phyloP scores from a whole-genome alignment of 2,797 vertebrate genomes.

The Sebastes steindachneri region DNA sequence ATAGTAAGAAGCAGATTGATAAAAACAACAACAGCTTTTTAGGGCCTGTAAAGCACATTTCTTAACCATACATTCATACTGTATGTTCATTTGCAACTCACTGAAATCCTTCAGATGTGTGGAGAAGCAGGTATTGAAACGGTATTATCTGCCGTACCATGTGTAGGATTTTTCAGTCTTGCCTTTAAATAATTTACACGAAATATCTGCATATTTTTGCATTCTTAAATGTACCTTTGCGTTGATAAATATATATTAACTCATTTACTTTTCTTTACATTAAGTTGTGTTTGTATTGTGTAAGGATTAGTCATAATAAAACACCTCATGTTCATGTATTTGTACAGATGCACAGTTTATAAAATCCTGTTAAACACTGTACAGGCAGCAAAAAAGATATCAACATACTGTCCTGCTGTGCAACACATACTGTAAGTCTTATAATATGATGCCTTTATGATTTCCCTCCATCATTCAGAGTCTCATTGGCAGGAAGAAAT shows the following conservation, averaged over 20 bases:
- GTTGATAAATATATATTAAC: not conserved
- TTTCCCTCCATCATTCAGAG: constrained; percentile 22
- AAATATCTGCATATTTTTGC: constrained; percentile 18
- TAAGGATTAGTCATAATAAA: constrained; percentile 17
- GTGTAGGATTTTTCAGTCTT: not conserved
- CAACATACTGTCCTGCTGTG: constrained; percentile 3
- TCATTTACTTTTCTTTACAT: constrained; percentile 10
- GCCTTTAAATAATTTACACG: constrained; percentile 28
- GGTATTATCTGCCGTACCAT: not conserved
- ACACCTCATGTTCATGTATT: constrained; percentile 18
- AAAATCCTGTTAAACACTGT: constrained; percentile 18
- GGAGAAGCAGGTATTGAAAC: not conserved
- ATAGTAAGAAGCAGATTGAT: not conserved
- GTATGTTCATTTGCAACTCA: not conserved
- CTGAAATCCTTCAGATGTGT: not conserved
- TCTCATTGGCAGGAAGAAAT: not conserved
- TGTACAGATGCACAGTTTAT: constrained; percentile 12
- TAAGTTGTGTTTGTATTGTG: constrained; percentile 19
- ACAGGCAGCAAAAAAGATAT: constrained; percentile 22
- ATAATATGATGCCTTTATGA: constrained; percentile 52
- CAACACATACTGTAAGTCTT: constrained; percentile 10
- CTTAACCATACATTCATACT: not conserved
- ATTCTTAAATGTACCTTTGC: constrained; percentile 17
- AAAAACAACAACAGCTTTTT: not conserved
- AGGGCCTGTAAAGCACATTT: constrained; percentile 17